Evolutionary conservation across 2,888 invertebrate species (phyloP).

Genomic region (Hymenopus coronatus): DNA sequence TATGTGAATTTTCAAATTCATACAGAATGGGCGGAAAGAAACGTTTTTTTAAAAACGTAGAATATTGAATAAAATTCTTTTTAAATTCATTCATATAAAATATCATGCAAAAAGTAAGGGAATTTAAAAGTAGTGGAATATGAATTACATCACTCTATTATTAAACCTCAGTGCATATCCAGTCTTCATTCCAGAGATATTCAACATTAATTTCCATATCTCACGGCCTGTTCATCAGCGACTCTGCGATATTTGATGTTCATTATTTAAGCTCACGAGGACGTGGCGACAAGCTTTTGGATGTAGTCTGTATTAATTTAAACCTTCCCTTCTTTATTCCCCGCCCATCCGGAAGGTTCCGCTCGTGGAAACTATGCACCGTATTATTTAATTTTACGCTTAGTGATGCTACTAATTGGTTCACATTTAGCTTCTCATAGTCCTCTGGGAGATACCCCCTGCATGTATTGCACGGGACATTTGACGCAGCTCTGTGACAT

Average conservation of each 20-base stretch:
- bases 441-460: background rate
- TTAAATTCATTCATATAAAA: too few species aligned
- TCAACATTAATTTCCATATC: background rate
- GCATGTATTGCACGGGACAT: slow-evolving; percentile 2
- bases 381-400: slow-evolving; percentile 22
- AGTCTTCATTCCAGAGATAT: background rate
- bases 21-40: too few species aligned
- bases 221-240: background rate
- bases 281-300: background rate
- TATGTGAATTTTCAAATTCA: too few species aligned
- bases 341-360: background rate
- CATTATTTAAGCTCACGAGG: background rate
- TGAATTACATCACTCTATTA: too few species aligned
- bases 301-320: slow-evolving; percentile 8
- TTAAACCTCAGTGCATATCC: background rate
- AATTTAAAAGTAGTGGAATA: too few species aligned
- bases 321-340: background rate
- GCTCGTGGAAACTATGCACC: slow-evolving; percentile 7
- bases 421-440: slow-evolving; percentile 13
- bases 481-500: background rate
- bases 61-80: too few species aligned
- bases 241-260: background rate
- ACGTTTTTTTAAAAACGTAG: too few species aligned
- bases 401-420: slow-evolving; percentile 15
- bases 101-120: too few species aligned